Percentiles rank a stretch among this genome's conserved stretches.
Conservation (phyloP, 2,797 vertebrate genomes). For the Thripadectes ignobilis region DNA sequence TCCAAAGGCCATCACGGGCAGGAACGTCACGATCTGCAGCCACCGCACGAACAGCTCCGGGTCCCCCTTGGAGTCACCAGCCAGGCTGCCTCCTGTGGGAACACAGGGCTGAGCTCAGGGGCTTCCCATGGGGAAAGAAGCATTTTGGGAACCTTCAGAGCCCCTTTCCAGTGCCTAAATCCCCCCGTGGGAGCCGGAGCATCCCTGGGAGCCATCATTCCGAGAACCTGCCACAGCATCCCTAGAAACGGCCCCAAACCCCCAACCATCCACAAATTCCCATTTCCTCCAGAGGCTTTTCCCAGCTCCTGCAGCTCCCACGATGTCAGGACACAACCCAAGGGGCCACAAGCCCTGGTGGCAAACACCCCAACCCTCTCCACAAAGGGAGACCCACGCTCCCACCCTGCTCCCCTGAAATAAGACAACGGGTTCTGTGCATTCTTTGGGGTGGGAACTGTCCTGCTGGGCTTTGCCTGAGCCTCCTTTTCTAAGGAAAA, state of each 20-base stretch:
- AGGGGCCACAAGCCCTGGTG: fast-evolving
- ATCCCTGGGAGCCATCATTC: fast-evolving
- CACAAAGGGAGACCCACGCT: fast-evolving
- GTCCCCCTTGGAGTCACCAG: conserved; percentile 74
- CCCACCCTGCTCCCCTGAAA: fast-evolving
- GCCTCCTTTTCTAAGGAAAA: neutral
- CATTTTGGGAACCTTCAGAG: neutral
- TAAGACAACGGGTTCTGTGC: fast-evolving
- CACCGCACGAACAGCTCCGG: conserved; percentile 90
- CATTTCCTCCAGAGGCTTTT: neutral
- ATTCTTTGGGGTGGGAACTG: neutral
- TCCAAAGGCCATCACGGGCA: conserved; percentile 89
- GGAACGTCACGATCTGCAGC: conserved; percentile 87
- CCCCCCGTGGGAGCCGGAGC: fast-evolving
- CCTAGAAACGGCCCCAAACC: neutral
- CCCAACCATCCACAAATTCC: neutral
- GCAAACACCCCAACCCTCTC: fast-evolving
- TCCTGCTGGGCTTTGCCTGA: fast-evolving
- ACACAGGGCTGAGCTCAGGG: neutral
- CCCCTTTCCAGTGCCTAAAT: neutral
- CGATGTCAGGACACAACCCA: fast-evolving
- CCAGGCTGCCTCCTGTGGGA: conserved; percentile 82
- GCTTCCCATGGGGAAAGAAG: neutral
- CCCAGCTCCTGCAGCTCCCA: fast-evolving
- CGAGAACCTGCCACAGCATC: neutral